These are phyloP conservation scores for Drosophila ambigua DNA, from an alignment of 1,140 invertebrate genomes.

Conservation along the genomic window DNA sequence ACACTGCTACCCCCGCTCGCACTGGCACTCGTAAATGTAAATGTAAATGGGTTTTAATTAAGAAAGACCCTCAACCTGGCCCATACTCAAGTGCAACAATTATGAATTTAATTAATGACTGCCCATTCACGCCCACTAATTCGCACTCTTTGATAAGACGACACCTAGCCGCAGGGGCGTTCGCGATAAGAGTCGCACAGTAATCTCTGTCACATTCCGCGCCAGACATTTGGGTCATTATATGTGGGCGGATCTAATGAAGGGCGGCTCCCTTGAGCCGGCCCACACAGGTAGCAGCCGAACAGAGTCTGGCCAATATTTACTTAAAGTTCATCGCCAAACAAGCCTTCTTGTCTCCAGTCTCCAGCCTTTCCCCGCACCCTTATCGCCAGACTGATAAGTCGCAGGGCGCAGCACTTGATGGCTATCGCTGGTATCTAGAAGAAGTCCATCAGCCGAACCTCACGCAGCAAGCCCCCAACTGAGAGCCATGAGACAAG, in stretches of 20 bases:
- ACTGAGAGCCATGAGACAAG: conserved; percentile 15
- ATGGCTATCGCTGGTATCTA: conserved; percentile 31
- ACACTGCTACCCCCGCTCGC: background rate
- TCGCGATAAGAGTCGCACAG: conserved; percentile 10
- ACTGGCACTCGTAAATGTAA: conserved; percentile 31
- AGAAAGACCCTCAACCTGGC: conserved; percentile 43
- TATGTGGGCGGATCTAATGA: conserved; percentile 28
- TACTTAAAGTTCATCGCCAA: conserved; percentile 25
- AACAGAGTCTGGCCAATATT: conserved; percentile 33
- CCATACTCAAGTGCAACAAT: conserved; percentile 34
- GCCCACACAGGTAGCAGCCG: conserved; percentile 44
- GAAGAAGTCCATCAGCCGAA: conserved; percentile 27
- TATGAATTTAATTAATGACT: conserved; percentile 52
- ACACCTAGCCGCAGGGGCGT: conserved; percentile 3
- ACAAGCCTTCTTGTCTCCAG: background rate
- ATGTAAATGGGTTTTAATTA: conserved; percentile 54
- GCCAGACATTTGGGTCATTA: conserved; percentile 58
- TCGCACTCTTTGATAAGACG: conserved; percentile 31
- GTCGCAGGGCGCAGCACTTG: conserved; percentile 1
- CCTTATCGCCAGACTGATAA: conserved; percentile 47
- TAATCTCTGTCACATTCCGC: conserved; percentile 16
- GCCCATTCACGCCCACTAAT: conserved; percentile 14
- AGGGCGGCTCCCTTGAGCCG: conserved; percentile 34
- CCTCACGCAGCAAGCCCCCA: conserved; percentile 33
- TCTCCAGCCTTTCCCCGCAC: background rate